A percentile compares a stretch with the other conserved stretches of the same genome.
These are phyloP conservation scores for Leucophora obtusa DNA, from an alignment of 2,888 invertebrate genomes.

Conservation along the genomic window DNA sequence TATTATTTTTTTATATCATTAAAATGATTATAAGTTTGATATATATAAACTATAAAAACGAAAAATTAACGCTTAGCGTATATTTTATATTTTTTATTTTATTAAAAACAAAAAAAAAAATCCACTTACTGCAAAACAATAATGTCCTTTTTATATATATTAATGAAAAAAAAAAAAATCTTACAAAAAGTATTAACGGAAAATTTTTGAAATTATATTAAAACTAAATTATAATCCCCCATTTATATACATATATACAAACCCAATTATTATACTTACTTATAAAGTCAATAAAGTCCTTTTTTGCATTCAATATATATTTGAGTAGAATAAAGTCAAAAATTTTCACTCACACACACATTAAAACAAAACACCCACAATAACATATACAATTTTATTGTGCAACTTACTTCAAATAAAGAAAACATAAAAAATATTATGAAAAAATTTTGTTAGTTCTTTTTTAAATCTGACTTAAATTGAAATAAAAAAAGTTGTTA, in stretches of 20 bases:
- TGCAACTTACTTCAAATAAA: conserved; percentile 29
- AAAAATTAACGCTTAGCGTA: conserved; percentile 31
- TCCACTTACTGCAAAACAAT: conserved; percentile 4
- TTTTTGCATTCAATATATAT: conserved; percentile 27
- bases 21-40: neutral
- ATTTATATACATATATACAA: conserved; percentile 21
- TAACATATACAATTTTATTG: conserved; percentile 13
- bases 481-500: too few relatives aligned
- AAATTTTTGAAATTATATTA: neutral
- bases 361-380: conserved; percentile 13
- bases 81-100: conserved; percentile 15
- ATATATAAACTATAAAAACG: neutral
- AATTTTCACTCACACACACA: neutral
- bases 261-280: conserved; percentile 4
- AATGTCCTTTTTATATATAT: conserved; percentile 17
- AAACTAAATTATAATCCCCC: conserved; percentile 1
- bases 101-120: neutral
- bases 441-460: neutral
- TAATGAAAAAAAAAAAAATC: neutral
- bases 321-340: conserved; percentile 4
- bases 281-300: conserved; percentile 19
- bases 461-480: neutral
- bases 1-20: conserved; percentile 13
- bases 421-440: neutral
- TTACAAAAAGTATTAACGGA: conserved; percentile 2